Evolutionary conservation across 92 coral and sea anemone species (phyloP), one percentile per base, ranked within the genome.

Genomic region (Blastomussa wellsi): DNA sequence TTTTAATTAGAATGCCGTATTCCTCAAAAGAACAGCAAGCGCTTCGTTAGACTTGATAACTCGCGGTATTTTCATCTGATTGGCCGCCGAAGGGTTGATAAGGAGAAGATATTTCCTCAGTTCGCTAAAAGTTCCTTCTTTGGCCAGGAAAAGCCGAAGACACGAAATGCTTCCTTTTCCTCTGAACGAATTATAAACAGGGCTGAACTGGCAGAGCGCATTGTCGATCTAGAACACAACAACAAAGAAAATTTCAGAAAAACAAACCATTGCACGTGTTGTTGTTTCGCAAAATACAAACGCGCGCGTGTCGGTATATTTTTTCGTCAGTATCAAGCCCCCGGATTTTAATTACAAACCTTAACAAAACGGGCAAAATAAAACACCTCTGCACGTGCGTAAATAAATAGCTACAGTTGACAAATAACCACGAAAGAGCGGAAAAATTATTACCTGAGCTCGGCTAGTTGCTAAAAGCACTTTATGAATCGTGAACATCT

Each of bases 51-150:
- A 65, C 79, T 88, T 88, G 36, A 88, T 44, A 53, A 88, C 91
- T 52, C 91, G 91, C 33, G 91, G 91, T 62, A 88, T 88, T 59
- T 88, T 88, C 3, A 88, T 75, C 62, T 88, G 91, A 65, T 84
- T 88, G 24, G 88, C 75, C 15, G 91, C 91, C 1, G 91, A 82
- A 2, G 91, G 85, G 79, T 88, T 88, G 38, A 57, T 37, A 60
- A 32, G 73, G 24, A 88, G 85, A 53, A 88, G 88, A 83, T 57
- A 72, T 16, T 36, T 51, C 53, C 91, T 78, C 28, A 88, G 80
- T 72, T 74, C 59, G 47, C 39, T 51, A 79, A 84, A 88, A 0
- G 91, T 78, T 74, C 91, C 91, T 28, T 76, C 68, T 80, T 78
- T 72, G n/a, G 83, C 73, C 14, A 74, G n/a, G 55, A 73, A 88